Conservation (phyloP, 2,113 vertebrate species). For the Atrichornis clamosus region DNA sequence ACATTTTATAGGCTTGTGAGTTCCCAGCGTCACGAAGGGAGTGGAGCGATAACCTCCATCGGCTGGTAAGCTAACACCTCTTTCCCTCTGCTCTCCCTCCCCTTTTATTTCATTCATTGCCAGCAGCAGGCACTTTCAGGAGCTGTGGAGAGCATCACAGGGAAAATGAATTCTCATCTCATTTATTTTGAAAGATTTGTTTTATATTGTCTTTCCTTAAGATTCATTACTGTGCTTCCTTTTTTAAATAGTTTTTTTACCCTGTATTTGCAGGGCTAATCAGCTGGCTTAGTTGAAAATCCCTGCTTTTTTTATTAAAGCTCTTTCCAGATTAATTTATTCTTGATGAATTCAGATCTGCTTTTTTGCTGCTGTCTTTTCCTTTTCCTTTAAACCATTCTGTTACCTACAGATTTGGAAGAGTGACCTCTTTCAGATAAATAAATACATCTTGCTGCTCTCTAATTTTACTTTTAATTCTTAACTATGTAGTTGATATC, state of each 20-base stretch:
- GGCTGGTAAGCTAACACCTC: conserved; percentile 20
- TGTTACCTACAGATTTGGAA: background rate
- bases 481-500: background rate
- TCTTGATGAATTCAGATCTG: background rate
- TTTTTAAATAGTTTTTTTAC: background rate
- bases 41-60: background rate
- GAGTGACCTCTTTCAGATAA: background rate
- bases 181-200: background rate
- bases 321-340: background rate
- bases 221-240: background rate
- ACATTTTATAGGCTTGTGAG: conserved; percentile 47
- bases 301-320: background rate
- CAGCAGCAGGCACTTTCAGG: conserved; percentile 5
- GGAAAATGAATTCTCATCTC: background rate
- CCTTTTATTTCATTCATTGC: conserved; percentile 15
- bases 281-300: background rate
- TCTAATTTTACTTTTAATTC: background rate
- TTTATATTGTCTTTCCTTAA: conserved; percentile 8
- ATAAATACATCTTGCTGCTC: background rate
- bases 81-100: conserved; percentile 5
- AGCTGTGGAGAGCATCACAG: background rate
- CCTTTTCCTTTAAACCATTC: background rate
- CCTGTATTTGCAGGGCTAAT: background rate
- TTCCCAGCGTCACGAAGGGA: conserved; percentile 28
- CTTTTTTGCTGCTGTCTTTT: background rate